Evolutionary conservation across 2,113 vertebrate species (phyloP).

Genomic region (Chloebia gouldiae): DNA sequence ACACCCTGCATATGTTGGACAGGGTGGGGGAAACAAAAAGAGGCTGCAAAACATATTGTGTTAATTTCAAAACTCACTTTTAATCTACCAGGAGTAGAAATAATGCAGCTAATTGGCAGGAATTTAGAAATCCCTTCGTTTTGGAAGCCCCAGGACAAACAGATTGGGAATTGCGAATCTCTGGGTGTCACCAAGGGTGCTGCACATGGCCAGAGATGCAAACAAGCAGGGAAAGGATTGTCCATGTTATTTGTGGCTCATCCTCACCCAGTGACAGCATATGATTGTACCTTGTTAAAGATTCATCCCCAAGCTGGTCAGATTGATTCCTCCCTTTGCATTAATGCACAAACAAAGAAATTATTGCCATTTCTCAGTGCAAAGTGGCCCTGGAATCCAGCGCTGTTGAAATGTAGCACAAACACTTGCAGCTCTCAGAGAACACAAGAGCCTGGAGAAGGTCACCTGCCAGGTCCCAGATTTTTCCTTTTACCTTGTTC

Average conservation of each 20-base stretch:
- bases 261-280: not conserved
- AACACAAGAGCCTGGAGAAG: not conserved
- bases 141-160: not conserved
- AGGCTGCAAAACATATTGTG: not conserved
- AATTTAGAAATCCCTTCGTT: constrained; percentile 31
- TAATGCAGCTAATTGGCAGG: not conserved
- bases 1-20: not conserved
- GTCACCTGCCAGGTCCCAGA: not conserved
- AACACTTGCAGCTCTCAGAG: not conserved
- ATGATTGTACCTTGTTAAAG: not conserved
- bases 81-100: not conserved
- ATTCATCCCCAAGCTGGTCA: not conserved
- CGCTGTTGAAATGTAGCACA: not conserved
- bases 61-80: constrained; percentile 23
- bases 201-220: not conserved
- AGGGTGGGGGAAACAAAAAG: not conserved
- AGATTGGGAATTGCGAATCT: not conserved
- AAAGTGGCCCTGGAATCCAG: not conserved
- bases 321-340: not conserved
- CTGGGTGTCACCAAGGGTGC: not conserved
- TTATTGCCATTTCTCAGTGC: not conserved
- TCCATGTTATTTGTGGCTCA: not conserved
- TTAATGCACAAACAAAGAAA: not conserved
- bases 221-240: not conserved
- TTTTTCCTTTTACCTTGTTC: not conserved